Evolutionary conservation across 2,888 invertebrate species (phyloP), one percentile per base, ranked within the genome.

Genomic region (Tinea pellionella): DNA sequence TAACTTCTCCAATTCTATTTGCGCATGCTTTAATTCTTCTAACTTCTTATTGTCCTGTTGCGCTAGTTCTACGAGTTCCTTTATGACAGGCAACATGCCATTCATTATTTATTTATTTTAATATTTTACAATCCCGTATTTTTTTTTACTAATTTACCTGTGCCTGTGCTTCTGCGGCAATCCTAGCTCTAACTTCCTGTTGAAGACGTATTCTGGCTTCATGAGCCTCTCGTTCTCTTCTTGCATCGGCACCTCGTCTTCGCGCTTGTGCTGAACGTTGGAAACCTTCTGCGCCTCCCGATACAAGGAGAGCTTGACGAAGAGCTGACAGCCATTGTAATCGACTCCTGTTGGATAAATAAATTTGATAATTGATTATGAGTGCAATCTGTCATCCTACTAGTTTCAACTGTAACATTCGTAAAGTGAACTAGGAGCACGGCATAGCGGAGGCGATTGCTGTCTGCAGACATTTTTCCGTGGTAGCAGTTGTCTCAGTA

Each of bases 251-350:
- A 12, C 88, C 88, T 0, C 89, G 74, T 58, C 89, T 72, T 6
- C 79, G 77, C 11, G 88, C 83, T 13, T 88, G 75, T 66, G 88
- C 89, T 16, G 90, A 75, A 13, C 93, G 77, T 71, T 94, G 94
- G 77, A 92, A 94, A 1, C 92, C 91, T 67, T 92, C 91, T 29
- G 89, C 89, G 0, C 91, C 91, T 0, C 90, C 91, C 0, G 93
- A 92, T 67, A 93, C 90, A 18, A 92, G 90, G 11, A 93, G 90
- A 2, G 94, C 94, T 63, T 91, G 88, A 61, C 93, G 91, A 6
- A 94, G 71, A 0, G 93, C 91, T n/a, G 93, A 91, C 63, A 93
- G 83, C 94, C 94, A 94, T 77, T 94, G 94, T 30, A 93, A 81
- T 58, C 93, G 89, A 66, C 92, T 92, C 85, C 90, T 89, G 65